phyloP scores from a whole-genome alignment of 2,888 invertebrate genomes.

The Lampropteryx suffumata region DNA sequence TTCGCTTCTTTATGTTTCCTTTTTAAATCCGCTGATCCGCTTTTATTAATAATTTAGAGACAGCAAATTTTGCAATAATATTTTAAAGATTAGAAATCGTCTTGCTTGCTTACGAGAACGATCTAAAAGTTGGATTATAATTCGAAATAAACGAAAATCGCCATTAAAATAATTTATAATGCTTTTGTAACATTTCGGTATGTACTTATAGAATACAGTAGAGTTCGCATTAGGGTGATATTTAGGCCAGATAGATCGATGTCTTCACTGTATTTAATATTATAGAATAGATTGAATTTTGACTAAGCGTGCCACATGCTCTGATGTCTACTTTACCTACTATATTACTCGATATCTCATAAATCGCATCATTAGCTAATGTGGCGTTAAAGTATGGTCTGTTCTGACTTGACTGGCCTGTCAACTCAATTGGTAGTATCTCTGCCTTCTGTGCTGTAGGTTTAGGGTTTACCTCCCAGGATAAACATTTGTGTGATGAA shows the following conservation, averaged over 20 bases:
- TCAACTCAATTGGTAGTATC: too few species aligned
- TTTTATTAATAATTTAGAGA: too few species aligned
- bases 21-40: constrained; percentile 14
- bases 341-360: too few species aligned
- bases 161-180: constrained; percentile 33
- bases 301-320: constrained; percentile 35
- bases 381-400: too few species aligned
- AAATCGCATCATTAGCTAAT: too few species aligned
- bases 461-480: too few species aligned
- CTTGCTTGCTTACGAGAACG: background rate
- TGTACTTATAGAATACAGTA: constrained; percentile 63
- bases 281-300: constrained; percentile 58
- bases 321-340: constrained; percentile 38
- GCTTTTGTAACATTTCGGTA: constrained; percentile 63
- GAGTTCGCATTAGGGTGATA: constrained; percentile 61
- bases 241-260: constrained; percentile 70
- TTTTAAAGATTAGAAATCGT: background rate
- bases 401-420: too few species aligned
- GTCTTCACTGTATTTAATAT: constrained; percentile 77
- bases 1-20: constrained; percentile 50
- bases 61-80: constrained; percentile 11
- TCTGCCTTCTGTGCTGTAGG: too few species aligned
- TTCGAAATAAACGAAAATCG: constrained; percentile 17
- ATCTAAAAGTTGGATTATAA: background rate
- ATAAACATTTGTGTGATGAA: too few species aligned